Conservation (phyloP, 2,888 invertebrate genomes). For the Stictocephala bisonia region DNA sequence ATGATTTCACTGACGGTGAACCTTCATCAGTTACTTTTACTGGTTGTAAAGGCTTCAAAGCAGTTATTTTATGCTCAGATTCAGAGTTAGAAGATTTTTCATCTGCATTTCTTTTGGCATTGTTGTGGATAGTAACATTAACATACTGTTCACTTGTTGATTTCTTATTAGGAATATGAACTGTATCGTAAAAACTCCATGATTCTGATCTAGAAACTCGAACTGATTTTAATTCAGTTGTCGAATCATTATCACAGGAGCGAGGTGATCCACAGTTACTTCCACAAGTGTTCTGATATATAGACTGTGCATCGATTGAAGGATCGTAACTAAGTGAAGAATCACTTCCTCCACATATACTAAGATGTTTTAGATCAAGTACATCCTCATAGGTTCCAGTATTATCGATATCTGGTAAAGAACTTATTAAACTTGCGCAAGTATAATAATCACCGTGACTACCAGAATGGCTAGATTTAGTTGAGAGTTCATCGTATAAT, state of each 20-base stretch:
- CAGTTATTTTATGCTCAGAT: slow-evolving; percentile 24
- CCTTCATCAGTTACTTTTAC: slow-evolving; percentile 1
- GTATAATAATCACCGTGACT: slow-evolving; percentile 50
- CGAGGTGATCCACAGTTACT: not conserved
- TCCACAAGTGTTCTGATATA: not conserved
- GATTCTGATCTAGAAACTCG: slow-evolving; percentile 64
- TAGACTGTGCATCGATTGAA: no score
- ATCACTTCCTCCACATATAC: slow-evolving; percentile 47
- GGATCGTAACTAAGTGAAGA: slow-evolving; percentile 57
- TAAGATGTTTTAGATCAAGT: slow-evolving; percentile 47
- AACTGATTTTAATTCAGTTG: not conserved
- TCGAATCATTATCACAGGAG: not conserved
- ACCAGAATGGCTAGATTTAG: slow-evolving; percentile 59
- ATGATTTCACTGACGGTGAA: not conserved
- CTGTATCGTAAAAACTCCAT: slow-evolving; percentile 68
- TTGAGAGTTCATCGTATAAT: slow-evolving; percentile 69
- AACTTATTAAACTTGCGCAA: slow-evolving; percentile 40
- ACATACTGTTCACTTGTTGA: slow-evolving; percentile 40
- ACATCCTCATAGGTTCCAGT: slow-evolving; percentile 56
- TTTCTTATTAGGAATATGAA: slow-evolving; percentile 42
- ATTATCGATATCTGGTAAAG: slow-evolving; percentile 47
- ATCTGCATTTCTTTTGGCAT: no score
- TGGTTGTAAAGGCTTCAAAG: slow-evolving; percentile 29
- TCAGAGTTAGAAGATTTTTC: no score
- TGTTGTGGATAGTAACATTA: slow-evolving; percentile 38